Conservation (phyloP, 2,888 invertebrate genomes). For the Pocota personata region DNA sequence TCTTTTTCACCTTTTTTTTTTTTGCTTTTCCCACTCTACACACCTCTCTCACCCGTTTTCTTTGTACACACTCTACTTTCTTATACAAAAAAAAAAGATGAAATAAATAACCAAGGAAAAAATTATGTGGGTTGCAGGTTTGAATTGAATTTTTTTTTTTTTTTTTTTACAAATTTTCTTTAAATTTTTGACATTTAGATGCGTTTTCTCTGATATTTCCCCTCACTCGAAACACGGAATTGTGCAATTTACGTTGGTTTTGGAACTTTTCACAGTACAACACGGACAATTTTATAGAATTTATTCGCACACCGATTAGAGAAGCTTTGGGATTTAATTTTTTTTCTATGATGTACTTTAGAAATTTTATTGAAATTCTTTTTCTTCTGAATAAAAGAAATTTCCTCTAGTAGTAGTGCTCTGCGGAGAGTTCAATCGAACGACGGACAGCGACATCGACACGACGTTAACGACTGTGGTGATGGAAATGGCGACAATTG, state of each 20-base stretch:
- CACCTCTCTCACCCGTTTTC: constrained; percentile 58
- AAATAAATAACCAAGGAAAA: constrained; percentile 60
- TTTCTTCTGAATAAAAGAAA: constrained; percentile 25
- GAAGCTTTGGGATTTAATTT: neutral
- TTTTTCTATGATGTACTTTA: constrained; percentile 19
- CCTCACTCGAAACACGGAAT: constrained; percentile 13
- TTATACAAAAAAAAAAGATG: constrained; percentile 35
- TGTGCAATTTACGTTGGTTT: constrained; percentile 30
- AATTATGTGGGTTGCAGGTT: constrained; percentile 67
- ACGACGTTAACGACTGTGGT: constrained; percentile 79
- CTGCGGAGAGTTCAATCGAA: constrained; percentile 62
- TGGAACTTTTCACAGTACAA: constrained; percentile 1
- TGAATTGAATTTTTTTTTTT: constrained; percentile 37
- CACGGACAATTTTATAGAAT: constrained; percentile 15
- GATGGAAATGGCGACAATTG: constrained; percentile 78
- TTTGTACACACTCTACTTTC: constrained; percentile 57
- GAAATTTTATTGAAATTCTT: constrained; percentile 7
- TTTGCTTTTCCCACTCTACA: constrained; percentile 46
- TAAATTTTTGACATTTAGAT: constrained; percentile 38
- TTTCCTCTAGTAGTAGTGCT: constrained; percentile 37
- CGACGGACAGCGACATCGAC: constrained; percentile 77
- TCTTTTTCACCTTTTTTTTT: constrained; percentile 52
- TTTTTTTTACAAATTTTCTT: constrained; percentile 14
- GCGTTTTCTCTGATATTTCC: constrained; percentile 5
- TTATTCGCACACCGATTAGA: constrained; percentile 27